A percentile compares a stretch with the other conserved stretches of the same genome.
Conservation (phyloP, 2,888 invertebrate genomes). For the Operophtera brumata region DNA sequence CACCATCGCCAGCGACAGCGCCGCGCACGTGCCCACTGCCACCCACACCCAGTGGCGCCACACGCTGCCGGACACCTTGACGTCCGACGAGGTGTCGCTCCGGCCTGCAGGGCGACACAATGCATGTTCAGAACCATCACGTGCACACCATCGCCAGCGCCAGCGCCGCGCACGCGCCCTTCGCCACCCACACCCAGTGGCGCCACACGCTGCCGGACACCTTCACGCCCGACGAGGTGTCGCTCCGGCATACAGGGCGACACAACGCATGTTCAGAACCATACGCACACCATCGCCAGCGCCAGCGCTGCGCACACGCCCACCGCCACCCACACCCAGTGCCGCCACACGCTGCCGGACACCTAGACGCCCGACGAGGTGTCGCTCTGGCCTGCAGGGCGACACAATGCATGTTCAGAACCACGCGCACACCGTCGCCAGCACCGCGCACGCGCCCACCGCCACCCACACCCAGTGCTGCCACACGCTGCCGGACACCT, state of each 20-base stretch:
- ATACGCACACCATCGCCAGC: slow-evolving; percentile 11
- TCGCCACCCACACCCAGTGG: slow-evolving; percentile 18
- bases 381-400: not conserved
- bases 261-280: not conserved
- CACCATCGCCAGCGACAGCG: slow-evolving; percentile 9
- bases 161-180: slow-evolving; percentile 13
- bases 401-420: not conserved
- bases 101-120: not conserved
- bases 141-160: slow-evolving; percentile 10
- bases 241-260: not conserved
- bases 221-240: not conserved
- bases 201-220: slow-evolving; percentile 1
- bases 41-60: slow-evolving; percentile 18
- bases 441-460: slow-evolving; percentile 19
- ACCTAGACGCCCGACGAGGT: not conserved
- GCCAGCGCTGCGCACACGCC: slow-evolving; percentile 14
- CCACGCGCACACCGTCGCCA: slow-evolving; percentile 6
- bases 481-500: too few species aligned
- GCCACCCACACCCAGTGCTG: too few species aligned
- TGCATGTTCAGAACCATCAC: not conserved
- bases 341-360: slow-evolving; percentile 2
- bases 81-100: not conserved
- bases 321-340: slow-evolving; percentile 18
- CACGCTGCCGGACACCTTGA: not conserved
- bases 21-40: slow-evolving; percentile 19